Conservation (phyloP, 2,888 invertebrate genomes). For the Melitaea athalia region DNA sequence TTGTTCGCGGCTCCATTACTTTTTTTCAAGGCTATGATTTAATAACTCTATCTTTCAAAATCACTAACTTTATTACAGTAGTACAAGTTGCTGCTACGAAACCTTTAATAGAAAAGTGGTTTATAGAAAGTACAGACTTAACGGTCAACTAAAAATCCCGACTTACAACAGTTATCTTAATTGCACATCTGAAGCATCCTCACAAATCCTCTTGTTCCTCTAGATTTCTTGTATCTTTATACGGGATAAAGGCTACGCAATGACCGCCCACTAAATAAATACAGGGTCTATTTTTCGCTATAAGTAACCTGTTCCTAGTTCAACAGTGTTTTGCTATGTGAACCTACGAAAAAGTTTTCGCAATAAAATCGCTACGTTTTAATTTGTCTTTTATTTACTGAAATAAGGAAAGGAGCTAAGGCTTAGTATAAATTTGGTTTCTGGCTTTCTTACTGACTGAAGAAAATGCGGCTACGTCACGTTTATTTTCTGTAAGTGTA, state of each 20-base stretch:
- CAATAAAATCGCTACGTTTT: constrained; percentile 2
- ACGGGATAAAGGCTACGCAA: constrained; percentile 33
- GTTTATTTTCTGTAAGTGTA: no score
- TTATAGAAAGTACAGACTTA: constrained; percentile 3
- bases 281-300: constrained; percentile 34
- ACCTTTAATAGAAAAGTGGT: constrained; percentile 2
- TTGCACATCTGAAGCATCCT: constrained; percentile 33
- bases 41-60: background rate
- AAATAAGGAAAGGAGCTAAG: no score
- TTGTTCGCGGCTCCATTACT: no score
- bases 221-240: constrained; percentile 27
- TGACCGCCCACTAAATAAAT: constrained; percentile 34
- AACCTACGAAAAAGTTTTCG: constrained; percentile 12
- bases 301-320: constrained; percentile 30
- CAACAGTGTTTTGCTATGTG: constrained; percentile 24
- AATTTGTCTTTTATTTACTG: no score
- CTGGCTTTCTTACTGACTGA: no score
- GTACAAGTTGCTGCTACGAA: background rate
- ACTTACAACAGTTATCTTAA: constrained; percentile 29
- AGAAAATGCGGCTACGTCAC: no score
- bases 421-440: no score
- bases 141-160: constrained; percentile 26
- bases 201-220: constrained; percentile 29
- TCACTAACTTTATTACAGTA: background rate
- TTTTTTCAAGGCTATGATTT: no score